These are phyloP conservation scores for Entomyzon cyanotis DNA, from an alignment of 2,113 vertebrate species.

Conservation along the genomic window DNA sequence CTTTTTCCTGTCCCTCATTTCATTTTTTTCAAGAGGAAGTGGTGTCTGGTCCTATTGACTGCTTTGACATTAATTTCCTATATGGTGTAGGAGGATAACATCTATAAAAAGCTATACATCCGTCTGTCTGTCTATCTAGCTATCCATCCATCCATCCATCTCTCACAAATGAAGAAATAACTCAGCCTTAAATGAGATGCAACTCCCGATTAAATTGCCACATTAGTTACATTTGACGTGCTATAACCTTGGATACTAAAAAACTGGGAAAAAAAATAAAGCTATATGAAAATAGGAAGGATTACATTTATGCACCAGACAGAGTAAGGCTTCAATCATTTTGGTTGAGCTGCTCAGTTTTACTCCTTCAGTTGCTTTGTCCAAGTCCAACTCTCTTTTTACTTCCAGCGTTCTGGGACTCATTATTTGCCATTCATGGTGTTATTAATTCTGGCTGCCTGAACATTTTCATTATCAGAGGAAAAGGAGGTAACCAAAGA, in stretches of 20 bases:
- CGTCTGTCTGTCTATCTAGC: not conserved
- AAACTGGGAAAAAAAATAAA: not conserved
- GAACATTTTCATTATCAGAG: conserved; percentile 64
- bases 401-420: not conserved
- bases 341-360: not conserved
- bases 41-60: not conserved
- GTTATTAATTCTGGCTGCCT: conserved; percentile 58
- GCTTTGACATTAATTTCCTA: not conserved
- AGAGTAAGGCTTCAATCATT: not conserved
- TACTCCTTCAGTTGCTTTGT: not conserved
- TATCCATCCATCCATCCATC: not conserved
- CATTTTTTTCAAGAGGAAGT: not conserved
- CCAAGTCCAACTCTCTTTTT: not conserved
- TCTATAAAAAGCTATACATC: not conserved
- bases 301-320: not conserved
- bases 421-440: not conserved
- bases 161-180: not conserved
- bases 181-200: not conserved
- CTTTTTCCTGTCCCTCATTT: not conserved
- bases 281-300: not conserved
- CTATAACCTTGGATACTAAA: not conserved
- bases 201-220: conserved; percentile 13
- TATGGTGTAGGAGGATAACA: not conserved
- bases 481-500: conserved; percentile 53
- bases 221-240: conserved; percentile 12